Evolutionary conservation across 2,113 vertebrate genomes (phyloP), one percentile per base, ranked within the genome.

Genomic region (Phycodurus eques): DNA sequence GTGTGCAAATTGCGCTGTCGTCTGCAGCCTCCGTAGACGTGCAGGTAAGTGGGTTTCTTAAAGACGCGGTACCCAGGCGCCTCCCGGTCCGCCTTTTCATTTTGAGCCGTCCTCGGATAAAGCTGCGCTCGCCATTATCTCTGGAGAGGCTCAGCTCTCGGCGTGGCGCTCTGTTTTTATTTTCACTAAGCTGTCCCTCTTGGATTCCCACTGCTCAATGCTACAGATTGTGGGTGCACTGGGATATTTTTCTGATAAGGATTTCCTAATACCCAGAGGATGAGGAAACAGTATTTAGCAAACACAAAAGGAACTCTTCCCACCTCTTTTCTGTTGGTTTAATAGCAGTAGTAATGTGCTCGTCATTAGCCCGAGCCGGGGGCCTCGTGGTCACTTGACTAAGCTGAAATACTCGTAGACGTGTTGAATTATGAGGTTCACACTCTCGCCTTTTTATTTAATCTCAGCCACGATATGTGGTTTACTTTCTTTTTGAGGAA

Each of bases 231-330:
- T 85, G 85, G 84, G 85, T 80, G 85, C 90, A 80, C 86, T 83
- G 80, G 89, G 86, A 90, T 92, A 90, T 89, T 91, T 87, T 89
- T 77, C 87, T 75, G 90, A 93, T 93, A 92, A 92, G 90, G 88
- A 33, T 86, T 90, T 86, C 82, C 86, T 85, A 92, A 92, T 88
- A 87, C 87, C 86, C 89, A 4, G 79, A 77, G 85, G 89, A 91
- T 88, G 85, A 90, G 87, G 85, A 87, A 89, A 87, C 64, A 76
- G 82, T 89, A 90, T 92, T 91, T 92, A 91, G 82, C 75, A 86
- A 89, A 87, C 82, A 88, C 87, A 90, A 91, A 90, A 89, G 91
- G 89, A 81, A 84, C 79, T 89, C 80, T 85, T 85, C 88, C 87
- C 77, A 81, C 81, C 83, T 85, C 87, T 80, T 90, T 86, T 90